Percentiles rank a stretch among this genome's conserved stretches.
phyloP scores from a whole-genome alignment of 2,888 invertebrate genomes.

The Drosophila cyrtoloma region DNA sequence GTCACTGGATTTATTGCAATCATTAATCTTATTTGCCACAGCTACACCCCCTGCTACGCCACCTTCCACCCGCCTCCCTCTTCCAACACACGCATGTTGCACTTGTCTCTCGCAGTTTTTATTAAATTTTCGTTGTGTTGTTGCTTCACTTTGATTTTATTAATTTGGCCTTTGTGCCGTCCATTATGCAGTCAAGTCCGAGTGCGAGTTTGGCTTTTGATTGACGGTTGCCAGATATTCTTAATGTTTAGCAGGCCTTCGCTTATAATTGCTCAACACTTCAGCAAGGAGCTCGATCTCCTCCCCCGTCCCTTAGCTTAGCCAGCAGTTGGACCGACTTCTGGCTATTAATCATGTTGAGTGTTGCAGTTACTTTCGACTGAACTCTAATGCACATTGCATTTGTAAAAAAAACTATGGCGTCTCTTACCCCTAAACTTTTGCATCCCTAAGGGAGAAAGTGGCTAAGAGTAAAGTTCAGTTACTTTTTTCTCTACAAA shows the following conservation, averaged over 20 bases:
- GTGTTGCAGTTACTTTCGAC: slow-evolving; percentile 51
- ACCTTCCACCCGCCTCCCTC: background rate
- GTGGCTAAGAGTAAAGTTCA: slow-evolving; percentile 2
- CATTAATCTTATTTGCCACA: slow-evolving; percentile 84
- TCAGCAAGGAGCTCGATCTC: slow-evolving; percentile 34
- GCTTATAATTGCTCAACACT: slow-evolving; percentile 77
- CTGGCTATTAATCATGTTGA: slow-evolving; percentile 66
- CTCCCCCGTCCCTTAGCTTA: background rate
- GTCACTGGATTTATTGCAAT: slow-evolving; percentile 85
- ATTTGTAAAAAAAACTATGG: slow-evolving; percentile 26
- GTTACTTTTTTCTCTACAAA: slow-evolving; percentile 11
- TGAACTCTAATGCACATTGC: slow-evolving; percentile 63
- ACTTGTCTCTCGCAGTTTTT: slow-evolving; percentile 60
- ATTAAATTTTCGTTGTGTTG: slow-evolving; percentile 72
- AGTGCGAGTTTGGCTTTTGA: slow-evolving; percentile 59
- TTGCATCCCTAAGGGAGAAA: background rate
- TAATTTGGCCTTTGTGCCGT: slow-evolving; percentile 75
- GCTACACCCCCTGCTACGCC: slow-evolving; percentile 13
- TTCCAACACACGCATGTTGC: slow-evolving; percentile 47
- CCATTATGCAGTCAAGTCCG: slow-evolving; percentile 61
- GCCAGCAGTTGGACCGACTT: slow-evolving; percentile 23
- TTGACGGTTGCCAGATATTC: slow-evolving; percentile 79
- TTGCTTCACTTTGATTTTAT: slow-evolving; percentile 74
- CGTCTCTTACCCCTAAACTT: slow-evolving; percentile 4
- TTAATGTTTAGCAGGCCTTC: slow-evolving; percentile 66